Evolutionary conservation across 2,888 invertebrate species (phyloP).

Genomic region (Slavum lentiscoides): DNA sequence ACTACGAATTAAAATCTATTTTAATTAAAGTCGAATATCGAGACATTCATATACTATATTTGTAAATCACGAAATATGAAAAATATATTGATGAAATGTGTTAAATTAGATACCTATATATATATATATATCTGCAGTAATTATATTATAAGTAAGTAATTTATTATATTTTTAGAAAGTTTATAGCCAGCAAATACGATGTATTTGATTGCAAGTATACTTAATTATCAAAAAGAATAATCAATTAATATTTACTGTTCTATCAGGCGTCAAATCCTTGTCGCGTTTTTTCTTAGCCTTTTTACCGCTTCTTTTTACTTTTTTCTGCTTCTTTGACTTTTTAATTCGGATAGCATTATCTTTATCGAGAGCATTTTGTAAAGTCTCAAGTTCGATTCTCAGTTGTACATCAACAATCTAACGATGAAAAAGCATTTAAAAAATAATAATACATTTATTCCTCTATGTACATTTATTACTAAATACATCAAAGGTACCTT

Average conservation of each 20-base stretch:
- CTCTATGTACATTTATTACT: background rate
- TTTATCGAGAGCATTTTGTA: slow-evolving; percentile 73
- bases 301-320: slow-evolving; percentile 78
- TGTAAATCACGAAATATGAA: no score
- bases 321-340: slow-evolving; percentile 73
- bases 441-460: background rate
- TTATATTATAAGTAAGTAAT: no score
- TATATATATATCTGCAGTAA: no score
- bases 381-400: slow-evolving; percentile 65
- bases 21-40: no score
- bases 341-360: slow-evolving; percentile 79
- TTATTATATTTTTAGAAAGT: no score
- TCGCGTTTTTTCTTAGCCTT: slow-evolving; percentile 92
- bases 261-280: slow-evolving; percentile 90
- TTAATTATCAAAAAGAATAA: background rate
- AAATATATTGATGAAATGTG: no score
- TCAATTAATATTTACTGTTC: slow-evolving; percentile 63
- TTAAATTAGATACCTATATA: no score
- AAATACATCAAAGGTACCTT: slow-evolving; percentile 61
- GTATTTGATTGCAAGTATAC: no score
- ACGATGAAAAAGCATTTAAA: slow-evolving; percentile 30
- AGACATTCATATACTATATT: no score
- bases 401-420: slow-evolving; percentile 59
- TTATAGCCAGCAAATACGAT: no score
- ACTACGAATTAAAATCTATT: no score